These are phyloP conservation scores for Trididemnum clinides DNA, from an alignment of 23 tunicate genomes.

Conservation along the genomic window DNA sequence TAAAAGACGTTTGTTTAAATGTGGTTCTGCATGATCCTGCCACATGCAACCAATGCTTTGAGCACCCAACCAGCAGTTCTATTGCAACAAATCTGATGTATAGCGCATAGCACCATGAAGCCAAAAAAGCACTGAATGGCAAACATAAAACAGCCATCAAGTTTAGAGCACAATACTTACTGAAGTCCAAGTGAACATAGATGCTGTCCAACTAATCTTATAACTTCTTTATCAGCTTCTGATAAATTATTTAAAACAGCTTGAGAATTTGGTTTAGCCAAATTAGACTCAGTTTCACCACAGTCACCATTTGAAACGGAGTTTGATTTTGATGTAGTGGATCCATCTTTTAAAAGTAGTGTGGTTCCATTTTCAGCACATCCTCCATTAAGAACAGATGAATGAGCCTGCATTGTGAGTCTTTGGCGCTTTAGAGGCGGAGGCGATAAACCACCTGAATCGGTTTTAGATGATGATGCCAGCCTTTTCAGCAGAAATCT, in stretches of 20 bases:
- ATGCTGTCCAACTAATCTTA: conserved; percentile 91
- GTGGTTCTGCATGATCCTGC: no score
- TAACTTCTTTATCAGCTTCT: conserved; percentile 80
- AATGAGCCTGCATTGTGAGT: conserved; percentile 69
- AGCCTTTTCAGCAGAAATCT: conserved; percentile 44
- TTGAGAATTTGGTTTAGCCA: background rate
- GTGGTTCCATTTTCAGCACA: conserved; percentile 58
- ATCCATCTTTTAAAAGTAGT: conserved; percentile 29
- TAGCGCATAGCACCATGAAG: no score
- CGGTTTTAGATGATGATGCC: conserved; percentile 79
- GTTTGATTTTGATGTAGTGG: conserved; percentile 54
- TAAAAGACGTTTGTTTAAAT: no score
- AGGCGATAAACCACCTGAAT: conserved; percentile 83
- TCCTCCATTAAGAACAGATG: conserved; percentile 73
- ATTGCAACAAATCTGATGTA: no score
- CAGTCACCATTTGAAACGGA: conserved; percentile 41
- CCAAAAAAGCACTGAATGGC: no score
- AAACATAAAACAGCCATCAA: no score
- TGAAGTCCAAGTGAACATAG: conserved; percentile 71
- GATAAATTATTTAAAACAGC: conserved; percentile 38
- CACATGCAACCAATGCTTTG: no score
- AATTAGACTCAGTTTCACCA: background rate
- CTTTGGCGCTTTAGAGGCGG: conserved; percentile 86
- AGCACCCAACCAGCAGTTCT: no score
- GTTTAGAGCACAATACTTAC: no score